phyloP scores from a whole-genome alignment of 2,113 vertebrate genomes.

The Phrynosoma platyrhinos region DNA sequence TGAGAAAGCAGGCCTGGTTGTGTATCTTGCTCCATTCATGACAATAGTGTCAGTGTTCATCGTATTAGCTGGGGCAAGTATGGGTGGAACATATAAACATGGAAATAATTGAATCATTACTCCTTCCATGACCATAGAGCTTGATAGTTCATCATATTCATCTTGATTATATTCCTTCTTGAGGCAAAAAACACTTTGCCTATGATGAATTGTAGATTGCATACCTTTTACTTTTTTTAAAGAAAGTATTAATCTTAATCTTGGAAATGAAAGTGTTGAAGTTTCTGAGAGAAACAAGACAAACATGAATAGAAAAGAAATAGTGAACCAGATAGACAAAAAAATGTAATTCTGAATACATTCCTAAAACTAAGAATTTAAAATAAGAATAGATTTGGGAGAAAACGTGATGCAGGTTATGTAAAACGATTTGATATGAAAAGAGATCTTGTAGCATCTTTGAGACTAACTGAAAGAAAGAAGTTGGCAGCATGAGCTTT shows the following conservation, averaged over 20 bases:
- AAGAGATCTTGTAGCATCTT: too few species aligned
- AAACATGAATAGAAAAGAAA: too few species aligned
- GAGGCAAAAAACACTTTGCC: background rate
- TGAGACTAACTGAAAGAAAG: too few species aligned
- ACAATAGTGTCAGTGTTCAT: background rate
- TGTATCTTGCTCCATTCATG: background rate
- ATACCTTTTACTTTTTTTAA: background rate
- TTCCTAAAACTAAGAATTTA: background rate
- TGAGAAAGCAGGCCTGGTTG: background rate
- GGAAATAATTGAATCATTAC: background rate
- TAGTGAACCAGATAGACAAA: background rate
- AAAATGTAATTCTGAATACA: background rate
- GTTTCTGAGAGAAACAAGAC: background rate
- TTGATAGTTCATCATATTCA: background rate
- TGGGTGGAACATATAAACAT: background rate
- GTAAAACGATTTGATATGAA: background rate
- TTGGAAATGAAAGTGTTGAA: background rate
- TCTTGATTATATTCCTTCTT: background rate
- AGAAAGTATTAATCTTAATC: background rate
- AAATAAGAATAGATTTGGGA: background rate
- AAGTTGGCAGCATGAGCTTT: too few species aligned
- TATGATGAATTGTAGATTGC: background rate
- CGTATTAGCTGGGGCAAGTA: background rate
- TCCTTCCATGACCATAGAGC: too few species aligned
- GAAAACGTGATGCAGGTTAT: background rate